A percentile compares a stretch with the other conserved stretches of the same genome.
Evolutionary conservation across 2,797 vertebrate species (phyloP).

Genomic region (Hippoglossus hippoglossus): DNA sequence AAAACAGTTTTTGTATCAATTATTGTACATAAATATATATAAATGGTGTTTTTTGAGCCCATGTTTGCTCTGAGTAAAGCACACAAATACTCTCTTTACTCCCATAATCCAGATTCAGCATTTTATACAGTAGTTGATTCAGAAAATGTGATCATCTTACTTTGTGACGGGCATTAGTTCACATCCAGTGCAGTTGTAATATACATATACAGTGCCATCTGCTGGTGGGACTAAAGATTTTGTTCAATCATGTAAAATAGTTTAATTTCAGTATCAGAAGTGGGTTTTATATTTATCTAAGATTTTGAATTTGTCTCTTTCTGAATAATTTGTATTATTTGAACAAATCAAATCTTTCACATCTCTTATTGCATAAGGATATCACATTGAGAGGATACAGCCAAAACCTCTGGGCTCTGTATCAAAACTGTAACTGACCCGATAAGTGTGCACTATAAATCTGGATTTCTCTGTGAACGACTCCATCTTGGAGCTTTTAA

Average conservation of each 20-base stretch:
- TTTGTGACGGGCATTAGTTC: background rate
- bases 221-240: slow-evolving; percentile 49
- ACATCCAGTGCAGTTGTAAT: background rate
- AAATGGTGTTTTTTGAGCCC: too few species aligned
- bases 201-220: slow-evolving; percentile 64
- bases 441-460: too few species aligned
- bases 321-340: background rate
- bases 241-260: slow-evolving; percentile 13
- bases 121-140: background rate
- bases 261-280: too few species aligned
- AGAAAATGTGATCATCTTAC: too few species aligned
- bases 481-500: background rate
- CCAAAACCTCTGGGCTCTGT: slow-evolving; percentile 8
- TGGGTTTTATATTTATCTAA: background rate
- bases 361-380: background rate
- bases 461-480: background rate
- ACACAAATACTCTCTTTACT: background rate
- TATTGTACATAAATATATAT: too few species aligned
- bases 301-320: background rate
- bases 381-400: background rate
- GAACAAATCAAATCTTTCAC: background rate
- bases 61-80: background rate
- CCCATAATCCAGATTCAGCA: background rate
- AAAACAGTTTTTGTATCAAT: background rate
- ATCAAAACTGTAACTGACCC: background rate